Percentiles rank a stretch among this genome's conserved stretches.
phyloP scores from a whole-genome alignment of 2,888 invertebrate genomes.

The Stratiomys singularior region DNA sequence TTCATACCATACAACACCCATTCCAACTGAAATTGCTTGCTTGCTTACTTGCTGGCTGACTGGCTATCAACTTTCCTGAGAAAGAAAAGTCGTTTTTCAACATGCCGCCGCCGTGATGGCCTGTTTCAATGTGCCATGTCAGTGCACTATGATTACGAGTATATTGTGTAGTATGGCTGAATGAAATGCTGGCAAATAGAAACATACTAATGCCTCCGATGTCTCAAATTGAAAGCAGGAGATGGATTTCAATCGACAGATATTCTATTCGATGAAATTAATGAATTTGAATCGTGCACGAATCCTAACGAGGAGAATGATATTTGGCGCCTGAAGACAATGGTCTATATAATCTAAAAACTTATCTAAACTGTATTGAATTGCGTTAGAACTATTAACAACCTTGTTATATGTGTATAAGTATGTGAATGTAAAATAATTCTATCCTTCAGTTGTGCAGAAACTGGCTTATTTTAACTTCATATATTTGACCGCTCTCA shows the following conservation, averaged over 20 bases:
- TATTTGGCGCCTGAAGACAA: too few species aligned
- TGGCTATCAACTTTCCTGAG: constrained; percentile 23
- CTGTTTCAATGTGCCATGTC: not conserved
- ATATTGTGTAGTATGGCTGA: constrained; percentile 27
- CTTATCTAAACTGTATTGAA: too few species aligned
- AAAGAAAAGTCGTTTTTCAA: constrained; percentile 44
- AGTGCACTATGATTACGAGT: constrained; percentile 36
- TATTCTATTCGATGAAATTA: constrained; percentile 26
- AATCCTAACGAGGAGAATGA: too few species aligned
- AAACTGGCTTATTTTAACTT: too few species aligned
- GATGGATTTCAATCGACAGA: constrained; percentile 40
- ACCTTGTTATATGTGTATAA: too few species aligned
- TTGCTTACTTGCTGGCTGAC: not conserved
- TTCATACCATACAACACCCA: not conserved
- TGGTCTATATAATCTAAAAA: too few species aligned
- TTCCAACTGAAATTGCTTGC: not conserved
- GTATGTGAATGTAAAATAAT: too few species aligned
- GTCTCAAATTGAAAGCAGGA: constrained; percentile 10
- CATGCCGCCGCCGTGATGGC: not conserved
- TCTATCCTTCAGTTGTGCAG: too few species aligned
- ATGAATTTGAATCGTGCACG: constrained; percentile 5
- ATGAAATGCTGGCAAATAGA: constrained; percentile 41
- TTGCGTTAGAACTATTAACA: too few species aligned
- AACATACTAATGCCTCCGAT: constrained; percentile 24
- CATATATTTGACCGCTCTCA: too few species aligned